phyloP scores from a whole-genome alignment of 2,888 invertebrate species.

The Eretmocerus hayati region DNA sequence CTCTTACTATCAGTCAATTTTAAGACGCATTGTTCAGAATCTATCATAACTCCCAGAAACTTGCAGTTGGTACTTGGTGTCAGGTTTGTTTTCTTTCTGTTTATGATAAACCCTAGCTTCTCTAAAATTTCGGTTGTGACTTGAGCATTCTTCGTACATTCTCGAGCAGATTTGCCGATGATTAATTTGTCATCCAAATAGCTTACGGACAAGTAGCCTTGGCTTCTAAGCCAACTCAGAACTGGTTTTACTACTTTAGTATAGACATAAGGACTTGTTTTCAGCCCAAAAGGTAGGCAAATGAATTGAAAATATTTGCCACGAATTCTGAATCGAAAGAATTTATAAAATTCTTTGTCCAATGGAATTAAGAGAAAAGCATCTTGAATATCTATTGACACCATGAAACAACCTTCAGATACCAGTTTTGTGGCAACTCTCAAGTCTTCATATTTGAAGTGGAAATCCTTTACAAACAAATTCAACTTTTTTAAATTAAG shows the following conservation, averaged over 20 bases:
- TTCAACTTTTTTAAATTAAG: background rate
- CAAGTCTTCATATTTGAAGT: too few species aligned
- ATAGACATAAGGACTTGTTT: conserved; percentile 13
- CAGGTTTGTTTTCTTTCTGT: conserved; percentile 10
- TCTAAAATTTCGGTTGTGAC: conserved; percentile 1
- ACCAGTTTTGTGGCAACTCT: background rate
- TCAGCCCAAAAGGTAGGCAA: conserved; percentile 1
- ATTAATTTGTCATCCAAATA: conserved; percentile 19
- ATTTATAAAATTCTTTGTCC: background rate
- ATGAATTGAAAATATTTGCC: background rate
- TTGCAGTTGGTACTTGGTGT: conserved; percentile 4
- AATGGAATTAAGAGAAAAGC: background rate
- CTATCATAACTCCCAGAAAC: conserved; percentile 18
- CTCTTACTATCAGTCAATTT: conserved; percentile 12
- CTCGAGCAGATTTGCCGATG: conserved; percentile 3
- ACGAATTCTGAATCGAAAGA: background rate
- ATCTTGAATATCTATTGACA: background rate
- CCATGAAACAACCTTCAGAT: background rate
- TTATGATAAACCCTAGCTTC: conserved; percentile 20
- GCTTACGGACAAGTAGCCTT: conserved; percentile 8
- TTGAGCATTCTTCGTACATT: conserved; percentile 4
- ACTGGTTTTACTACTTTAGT: conserved; percentile 24
- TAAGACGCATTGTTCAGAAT: conserved; percentile 8
- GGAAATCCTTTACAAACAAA: background rate
- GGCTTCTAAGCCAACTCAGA: background rate